Percentiles rank a stretch among this genome's conserved stretches.
phyloP scores from a whole-genome alignment of 2,113 vertebrate genomes.

The Agelaius tricolor region DNA sequence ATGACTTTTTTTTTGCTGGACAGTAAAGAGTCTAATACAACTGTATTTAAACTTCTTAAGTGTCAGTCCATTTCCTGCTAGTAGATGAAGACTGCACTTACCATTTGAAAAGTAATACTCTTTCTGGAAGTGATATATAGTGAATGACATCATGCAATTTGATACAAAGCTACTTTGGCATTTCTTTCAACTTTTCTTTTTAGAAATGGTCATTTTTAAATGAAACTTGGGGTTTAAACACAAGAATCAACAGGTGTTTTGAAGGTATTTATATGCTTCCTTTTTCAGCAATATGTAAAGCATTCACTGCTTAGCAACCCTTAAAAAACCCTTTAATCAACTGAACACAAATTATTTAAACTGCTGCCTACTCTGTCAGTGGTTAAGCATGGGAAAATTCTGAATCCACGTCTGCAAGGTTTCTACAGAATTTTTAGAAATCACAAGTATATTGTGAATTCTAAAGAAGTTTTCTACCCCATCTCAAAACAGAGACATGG shows the following conservation, averaged over 20 bases:
- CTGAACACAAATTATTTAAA: not conserved
- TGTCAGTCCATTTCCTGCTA: constrained; percentile 33
- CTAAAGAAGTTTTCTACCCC: not conserved
- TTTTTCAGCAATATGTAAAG: constrained; percentile 57
- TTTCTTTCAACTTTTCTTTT: not conserved
- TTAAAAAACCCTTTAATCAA: not conserved
- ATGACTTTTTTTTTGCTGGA: not conserved
- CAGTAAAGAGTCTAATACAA: not conserved
- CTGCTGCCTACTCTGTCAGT: not conserved
- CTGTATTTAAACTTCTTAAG: not conserved
- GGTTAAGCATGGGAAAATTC: not conserved
- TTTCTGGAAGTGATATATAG: constrained; percentile 21
- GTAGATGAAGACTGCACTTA: constrained; percentile 30
- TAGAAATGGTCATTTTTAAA: not conserved
- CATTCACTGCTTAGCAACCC: not conserved
- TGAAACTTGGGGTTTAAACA: not conserved
- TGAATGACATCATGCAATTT: constrained; percentile 43
- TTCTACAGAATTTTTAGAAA: not conserved
- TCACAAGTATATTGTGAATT: not conserved
- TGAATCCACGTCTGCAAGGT: not conserved
- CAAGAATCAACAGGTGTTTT: not conserved
- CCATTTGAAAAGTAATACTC: constrained; percentile 41
- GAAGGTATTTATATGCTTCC: not conserved
- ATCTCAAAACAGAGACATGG: not conserved
- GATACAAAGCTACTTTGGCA: constrained; percentile 9